Conservation (phyloP, 2,113 vertebrate species). For the Antigone vipio region DNA sequence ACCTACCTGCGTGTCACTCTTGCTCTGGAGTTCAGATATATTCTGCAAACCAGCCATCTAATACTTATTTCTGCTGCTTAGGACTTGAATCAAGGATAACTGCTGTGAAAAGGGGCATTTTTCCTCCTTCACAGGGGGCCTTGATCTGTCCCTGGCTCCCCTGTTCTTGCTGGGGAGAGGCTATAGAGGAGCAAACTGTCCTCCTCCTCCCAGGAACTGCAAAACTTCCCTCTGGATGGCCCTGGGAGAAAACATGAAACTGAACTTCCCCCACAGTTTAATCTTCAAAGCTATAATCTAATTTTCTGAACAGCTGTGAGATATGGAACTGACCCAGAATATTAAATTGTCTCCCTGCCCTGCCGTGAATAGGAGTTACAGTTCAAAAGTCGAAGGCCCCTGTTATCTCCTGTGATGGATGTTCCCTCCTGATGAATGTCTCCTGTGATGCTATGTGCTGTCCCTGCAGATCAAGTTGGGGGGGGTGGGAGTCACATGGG, state of each 20-base stretch:
- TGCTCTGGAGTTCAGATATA: not conserved
- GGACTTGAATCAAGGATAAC: not conserved
- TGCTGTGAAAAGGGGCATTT: not conserved
- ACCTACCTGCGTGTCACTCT: fast-evolving
- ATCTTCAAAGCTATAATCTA: not conserved
- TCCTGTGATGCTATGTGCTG: not conserved
- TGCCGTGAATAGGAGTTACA: not conserved
- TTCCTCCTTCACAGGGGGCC: not conserved
- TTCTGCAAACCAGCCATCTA: not conserved
- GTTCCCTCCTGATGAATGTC: not conserved
- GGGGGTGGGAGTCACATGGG: not conserved
- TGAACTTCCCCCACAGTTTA: not conserved
- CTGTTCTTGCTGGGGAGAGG: not conserved
- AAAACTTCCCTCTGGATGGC: not conserved
- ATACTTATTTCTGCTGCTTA: not conserved
- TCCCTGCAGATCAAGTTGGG: not conserved
- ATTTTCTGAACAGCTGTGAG: not conserved
- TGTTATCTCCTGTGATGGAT: not conserved
- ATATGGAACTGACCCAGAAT: not conserved
- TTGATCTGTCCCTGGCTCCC: too few species aligned
- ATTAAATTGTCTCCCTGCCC: not conserved
- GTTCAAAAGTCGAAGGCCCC: not conserved
- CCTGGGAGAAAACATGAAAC: not conserved
- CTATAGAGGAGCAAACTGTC: not conserved
- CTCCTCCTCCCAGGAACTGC: not conserved